Conservation (phyloP, 2,113 vertebrate species). For the Ia io region DNA sequence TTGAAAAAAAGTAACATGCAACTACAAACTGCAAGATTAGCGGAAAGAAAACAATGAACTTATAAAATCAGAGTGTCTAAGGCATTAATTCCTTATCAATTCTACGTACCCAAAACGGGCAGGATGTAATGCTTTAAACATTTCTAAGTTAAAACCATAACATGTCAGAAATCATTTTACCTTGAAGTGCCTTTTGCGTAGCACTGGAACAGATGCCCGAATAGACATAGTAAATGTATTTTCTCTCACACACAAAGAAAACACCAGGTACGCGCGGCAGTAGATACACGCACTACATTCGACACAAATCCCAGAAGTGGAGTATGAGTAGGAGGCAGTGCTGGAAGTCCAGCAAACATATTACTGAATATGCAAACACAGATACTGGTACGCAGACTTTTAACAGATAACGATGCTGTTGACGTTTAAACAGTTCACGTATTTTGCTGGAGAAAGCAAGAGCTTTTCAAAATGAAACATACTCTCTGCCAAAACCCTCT, state of each 20-base stretch:
- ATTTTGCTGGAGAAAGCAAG: not conserved
- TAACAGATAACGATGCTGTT: not conserved
- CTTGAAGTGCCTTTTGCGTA: not conserved
- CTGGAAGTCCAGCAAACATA: not conserved
- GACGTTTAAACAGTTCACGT: not conserved
- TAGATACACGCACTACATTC: not conserved
- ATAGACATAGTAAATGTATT: not conserved
- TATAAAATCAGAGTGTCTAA: constrained; percentile 30
- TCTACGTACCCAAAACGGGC: not conserved
- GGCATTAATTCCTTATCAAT: constrained; percentile 15
- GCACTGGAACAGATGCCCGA: not conserved
- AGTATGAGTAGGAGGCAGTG: not conserved
- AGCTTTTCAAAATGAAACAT: not conserved
- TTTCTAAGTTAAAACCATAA: not conserved
- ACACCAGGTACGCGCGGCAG: no score
- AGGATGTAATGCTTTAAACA: not conserved
- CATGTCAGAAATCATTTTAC: not conserved
- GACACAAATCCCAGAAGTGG: not conserved
- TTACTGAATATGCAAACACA: not conserved
- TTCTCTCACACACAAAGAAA: not conserved
- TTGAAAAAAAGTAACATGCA: constrained; percentile 34
- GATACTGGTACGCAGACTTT: not conserved
- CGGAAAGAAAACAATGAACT: not conserved
- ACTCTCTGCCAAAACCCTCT: not conserved
- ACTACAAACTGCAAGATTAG: not conserved